phyloP scores from a whole-genome alignment of 2,797 vertebrate genomes.

The Dicrostonyx torquatus region DNA sequence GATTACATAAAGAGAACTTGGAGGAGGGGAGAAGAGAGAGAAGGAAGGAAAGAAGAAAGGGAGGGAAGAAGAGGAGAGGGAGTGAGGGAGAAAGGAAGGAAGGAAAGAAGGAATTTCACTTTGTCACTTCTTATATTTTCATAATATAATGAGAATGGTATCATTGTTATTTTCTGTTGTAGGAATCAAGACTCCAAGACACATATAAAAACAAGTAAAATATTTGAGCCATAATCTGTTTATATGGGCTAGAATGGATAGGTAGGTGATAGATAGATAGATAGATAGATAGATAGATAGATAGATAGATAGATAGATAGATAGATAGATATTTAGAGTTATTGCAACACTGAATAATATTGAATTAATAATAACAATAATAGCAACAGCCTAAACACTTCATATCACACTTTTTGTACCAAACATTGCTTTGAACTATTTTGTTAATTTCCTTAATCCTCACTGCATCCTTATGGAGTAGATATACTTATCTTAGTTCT shows the following conservation, averaged over 20 bases:
- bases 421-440: neutral
- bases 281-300: neutral
- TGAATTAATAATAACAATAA: neutral
- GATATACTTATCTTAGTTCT: neutral
- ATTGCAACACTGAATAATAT: neutral
- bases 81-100: too few relatives aligned
- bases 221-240: neutral
- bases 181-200: neutral
- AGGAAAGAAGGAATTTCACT: neutral
- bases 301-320: neutral
- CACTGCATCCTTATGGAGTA: neutral
- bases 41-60: too few relatives aligned
- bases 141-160: neutral
- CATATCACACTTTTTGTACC: neutral
- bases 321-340: neutral
- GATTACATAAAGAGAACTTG: neutral
- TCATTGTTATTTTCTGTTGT: constrained; percentile 15
- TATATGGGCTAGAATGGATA: neutral
- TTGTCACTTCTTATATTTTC: neutral
- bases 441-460: neutral
- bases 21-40: neutral
- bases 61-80: neutral
- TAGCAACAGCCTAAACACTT: neutral
- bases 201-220: neutral
- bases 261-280: neutral